Evolutionary conservation across 2,797 vertebrate species (phyloP).

Genomic region (Cynodonichthys magdalenae): DNA sequence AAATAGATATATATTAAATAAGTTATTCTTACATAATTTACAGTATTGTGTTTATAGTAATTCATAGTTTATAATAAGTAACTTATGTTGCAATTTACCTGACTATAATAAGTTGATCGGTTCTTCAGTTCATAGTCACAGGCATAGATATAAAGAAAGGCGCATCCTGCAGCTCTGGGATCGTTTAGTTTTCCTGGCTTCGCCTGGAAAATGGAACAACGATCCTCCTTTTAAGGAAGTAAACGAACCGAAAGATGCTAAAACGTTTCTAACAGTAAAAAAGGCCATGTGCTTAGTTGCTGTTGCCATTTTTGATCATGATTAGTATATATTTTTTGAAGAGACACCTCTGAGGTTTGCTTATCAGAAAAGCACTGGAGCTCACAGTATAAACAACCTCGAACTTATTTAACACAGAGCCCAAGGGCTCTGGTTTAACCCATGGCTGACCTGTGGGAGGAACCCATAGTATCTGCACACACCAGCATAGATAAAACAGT

Average conservation of each 20-base stretch:
- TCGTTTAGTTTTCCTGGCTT: conserved; percentile 39
- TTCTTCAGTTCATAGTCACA: not conserved
- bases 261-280: not conserved
- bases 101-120: too few species aligned
- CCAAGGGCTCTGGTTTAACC: too few species aligned
- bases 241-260: not conserved
- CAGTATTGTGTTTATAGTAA: too few species aligned
- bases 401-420: too few species aligned
- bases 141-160: not conserved
- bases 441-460: not conserved
- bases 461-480: not conserved
- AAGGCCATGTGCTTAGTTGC: not conserved
- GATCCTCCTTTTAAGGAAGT: conserved; percentile 23
- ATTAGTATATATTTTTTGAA: not conserved
- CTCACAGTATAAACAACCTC: too few species aligned
- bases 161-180: conserved; percentile 30
- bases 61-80: too few species aligned
- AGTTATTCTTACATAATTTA: too few species aligned
- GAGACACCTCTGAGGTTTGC: not conserved
- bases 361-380: not conserved
- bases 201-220: conserved; percentile 4
- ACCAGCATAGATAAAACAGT: too few species aligned
- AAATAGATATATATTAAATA: too few species aligned
- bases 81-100: too few species aligned
- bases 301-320: not conserved